Base-by-base conservation (phyloP, 1,140 invertebrate genomes). In the Brachionus rotundiformis region DNA sequence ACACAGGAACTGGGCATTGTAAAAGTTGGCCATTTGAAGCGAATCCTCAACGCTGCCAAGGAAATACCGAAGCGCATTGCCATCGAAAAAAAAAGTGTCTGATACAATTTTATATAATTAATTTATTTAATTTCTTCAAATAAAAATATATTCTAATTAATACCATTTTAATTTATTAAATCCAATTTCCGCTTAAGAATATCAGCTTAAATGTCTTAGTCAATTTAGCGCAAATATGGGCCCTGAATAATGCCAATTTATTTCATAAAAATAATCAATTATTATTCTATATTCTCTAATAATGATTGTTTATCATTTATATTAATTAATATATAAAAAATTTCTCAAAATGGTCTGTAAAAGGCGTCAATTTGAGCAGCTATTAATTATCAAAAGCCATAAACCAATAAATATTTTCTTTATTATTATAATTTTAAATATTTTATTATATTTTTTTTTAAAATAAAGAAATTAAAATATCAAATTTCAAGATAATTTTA, bases 11-110 rank as follows among this genome's bases (percentile, higher is more conserved):
- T 98, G 11, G 95, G 95, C 25, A 92, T 97, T 27, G 93, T 92
- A 1, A 98, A 98, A 89, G 89, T 97, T 36, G 95, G 95, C 4
- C 95, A 98, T 86, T 92, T 97, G 2, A 98, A 97, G 87, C 91
- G 95, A 83, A 94, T 98, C 82, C 91, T 95, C 81, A 93, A 95
- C 86, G 94, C 73, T 6, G 41, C 44, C 29, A 77, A 77, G 33
- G 49, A 59, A 27, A 77, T 77, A 27, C 73, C 73, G 10, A 49
- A 77, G 16, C 41, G 7, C 39, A 59, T 77, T 33, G 49, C 41
- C 27, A 54, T 23, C 27, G 73, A 77, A 59, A 77, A 77, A 16
- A 49, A 77, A 77, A 77, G 73, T 77, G 73, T 77, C 29, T 77
- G 44, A 77, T 31, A 29, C 3, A 11, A 36, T 68, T n/a, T 65